phyloP scores from a whole-genome alignment of 2,888 invertebrate genomes.

The Drosophila meridionalis region DNA sequence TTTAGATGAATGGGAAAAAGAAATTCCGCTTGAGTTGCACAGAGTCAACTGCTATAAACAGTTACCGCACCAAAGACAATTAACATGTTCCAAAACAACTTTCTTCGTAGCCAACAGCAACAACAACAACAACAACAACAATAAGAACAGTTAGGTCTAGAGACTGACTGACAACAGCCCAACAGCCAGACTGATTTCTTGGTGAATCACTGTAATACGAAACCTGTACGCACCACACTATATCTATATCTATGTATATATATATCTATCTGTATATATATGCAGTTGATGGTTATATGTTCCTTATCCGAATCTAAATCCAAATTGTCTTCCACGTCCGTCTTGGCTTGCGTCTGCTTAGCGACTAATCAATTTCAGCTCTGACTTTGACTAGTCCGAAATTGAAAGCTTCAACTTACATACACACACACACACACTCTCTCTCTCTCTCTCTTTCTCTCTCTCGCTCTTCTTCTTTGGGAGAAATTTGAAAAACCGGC shows the following conservation, averaged over 20 bases:
- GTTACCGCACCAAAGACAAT: conserved; percentile 51
- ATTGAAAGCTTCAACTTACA: conserved; percentile 4
- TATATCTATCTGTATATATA: background rate
- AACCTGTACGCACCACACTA: conserved; percentile 23
- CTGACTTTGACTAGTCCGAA: conserved; percentile 35
- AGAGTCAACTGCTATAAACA: conserved; percentile 5
- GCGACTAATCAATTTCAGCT: conserved; percentile 67
- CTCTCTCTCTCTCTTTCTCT: background rate
- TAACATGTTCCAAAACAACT: conserved; percentile 75
- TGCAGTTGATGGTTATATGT: conserved; percentile 15
- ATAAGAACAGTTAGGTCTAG: conserved; percentile 19
- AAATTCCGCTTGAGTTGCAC: conserved; percentile 7
- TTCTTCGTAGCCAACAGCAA: conserved; percentile 55
- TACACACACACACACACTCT: background rate
- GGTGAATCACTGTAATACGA: conserved; percentile 53
- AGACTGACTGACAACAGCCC: background rate
- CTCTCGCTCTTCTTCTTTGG: background rate
- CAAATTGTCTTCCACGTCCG: conserved; percentile 26
- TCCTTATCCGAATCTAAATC: conserved; percentile 12
- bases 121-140: conserved; percentile 15
- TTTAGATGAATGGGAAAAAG: conserved; percentile 2
- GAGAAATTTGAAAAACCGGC: conserved; percentile 60
- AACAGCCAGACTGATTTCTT: conserved; percentile 25
- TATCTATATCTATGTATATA: background rate
- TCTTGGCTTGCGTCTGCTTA: conserved; percentile 39